phyloP scores from a whole-genome alignment of 2,888 invertebrate species.

The Cerceris rybyensis region DNA sequence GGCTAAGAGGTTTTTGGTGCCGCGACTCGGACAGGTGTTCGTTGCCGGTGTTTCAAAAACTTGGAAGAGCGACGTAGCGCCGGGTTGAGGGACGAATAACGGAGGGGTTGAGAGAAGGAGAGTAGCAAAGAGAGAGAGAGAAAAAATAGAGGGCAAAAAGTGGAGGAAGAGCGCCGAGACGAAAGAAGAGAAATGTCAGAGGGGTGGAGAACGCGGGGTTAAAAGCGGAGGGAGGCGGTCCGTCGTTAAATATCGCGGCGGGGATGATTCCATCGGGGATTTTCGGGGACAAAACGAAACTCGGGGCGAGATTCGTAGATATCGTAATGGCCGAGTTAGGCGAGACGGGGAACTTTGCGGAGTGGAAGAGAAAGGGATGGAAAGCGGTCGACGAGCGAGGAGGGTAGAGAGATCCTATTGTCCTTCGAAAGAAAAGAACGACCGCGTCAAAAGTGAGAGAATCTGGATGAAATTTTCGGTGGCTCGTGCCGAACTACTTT shows the following conservation, averaged over 20 bases:
- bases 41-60: too few species aligned
- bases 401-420: conserved; percentile 11
- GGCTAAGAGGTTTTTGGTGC: too few species aligned
- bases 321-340: conserved; percentile 42
- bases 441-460: conserved; percentile 4
- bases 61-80: too few species aligned
- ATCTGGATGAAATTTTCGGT: conserved; percentile 44
- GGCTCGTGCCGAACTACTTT: not conserved
- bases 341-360: not conserved
- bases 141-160: not conserved
- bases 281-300: conserved; percentile 68
- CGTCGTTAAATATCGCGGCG: conserved; percentile 66
- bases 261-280: conserved; percentile 71
- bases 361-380: not conserved
- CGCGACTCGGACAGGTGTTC: too few species aligned
- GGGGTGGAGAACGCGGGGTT: conserved; percentile 18
- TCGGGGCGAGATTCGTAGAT: conserved; percentile 63
- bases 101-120: not conserved
- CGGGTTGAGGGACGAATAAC: not conserved
- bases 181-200: conserved; percentile 4
- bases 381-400: not conserved
- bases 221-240: conserved; percentile 31
- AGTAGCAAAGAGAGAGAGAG: not conserved
- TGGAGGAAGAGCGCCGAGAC: conserved; percentile 3
- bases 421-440: conserved; percentile 16